These are phyloP conservation scores for Vombatus ursinus DNA, from an alignment of 2,113 vertebrate genomes.

Conservation along the genomic window DNA sequence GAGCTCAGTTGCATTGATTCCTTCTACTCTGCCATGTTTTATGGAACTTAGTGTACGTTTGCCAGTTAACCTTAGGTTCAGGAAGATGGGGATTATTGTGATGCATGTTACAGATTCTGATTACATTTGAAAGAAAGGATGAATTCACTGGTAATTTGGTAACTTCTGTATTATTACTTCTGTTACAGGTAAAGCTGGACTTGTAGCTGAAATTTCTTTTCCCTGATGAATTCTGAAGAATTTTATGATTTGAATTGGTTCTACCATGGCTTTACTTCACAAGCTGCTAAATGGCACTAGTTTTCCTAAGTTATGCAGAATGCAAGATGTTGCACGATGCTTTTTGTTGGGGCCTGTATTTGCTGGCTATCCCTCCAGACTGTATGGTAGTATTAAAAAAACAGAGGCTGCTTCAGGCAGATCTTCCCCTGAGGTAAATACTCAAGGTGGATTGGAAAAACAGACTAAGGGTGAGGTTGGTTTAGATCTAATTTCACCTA, in stretches of 20 bases:
- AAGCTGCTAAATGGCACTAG: conserved; percentile 33
- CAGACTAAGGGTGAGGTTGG: conserved; percentile 39
- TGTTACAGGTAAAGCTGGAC: conserved; percentile 69
- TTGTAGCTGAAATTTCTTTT: conserved; percentile 34
- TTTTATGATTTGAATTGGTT: conserved; percentile 35
- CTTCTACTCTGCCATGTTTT: neutral
- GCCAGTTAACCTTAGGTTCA: neutral
- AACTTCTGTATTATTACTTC: conserved; percentile 50
- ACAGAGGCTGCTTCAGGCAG: conserved; percentile 83
- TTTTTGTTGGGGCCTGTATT: conserved; percentile 66
- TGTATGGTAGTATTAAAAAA: conserved; percentile 84
- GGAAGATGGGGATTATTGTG: neutral
- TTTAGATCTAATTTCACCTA: conserved; percentile 73
- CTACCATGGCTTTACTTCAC: conserved; percentile 74
- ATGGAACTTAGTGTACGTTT: neutral
- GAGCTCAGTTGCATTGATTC: neutral
- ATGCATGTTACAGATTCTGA: conserved; percentile 5
- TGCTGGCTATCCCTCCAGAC: conserved; percentile 50
- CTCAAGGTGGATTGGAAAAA: conserved; percentile 44
- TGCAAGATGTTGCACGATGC: conserved; percentile 55
- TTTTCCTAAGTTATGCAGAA: conserved; percentile 31
- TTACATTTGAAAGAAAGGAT: conserved; percentile 47
- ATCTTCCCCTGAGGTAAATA: conserved; percentile 50
- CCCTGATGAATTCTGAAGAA: conserved; percentile 2
- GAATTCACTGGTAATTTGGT: conserved; percentile 12